Base-by-base conservation (phyloP, 2,797 vertebrate genomes). In the Picus viridis region DNA sequence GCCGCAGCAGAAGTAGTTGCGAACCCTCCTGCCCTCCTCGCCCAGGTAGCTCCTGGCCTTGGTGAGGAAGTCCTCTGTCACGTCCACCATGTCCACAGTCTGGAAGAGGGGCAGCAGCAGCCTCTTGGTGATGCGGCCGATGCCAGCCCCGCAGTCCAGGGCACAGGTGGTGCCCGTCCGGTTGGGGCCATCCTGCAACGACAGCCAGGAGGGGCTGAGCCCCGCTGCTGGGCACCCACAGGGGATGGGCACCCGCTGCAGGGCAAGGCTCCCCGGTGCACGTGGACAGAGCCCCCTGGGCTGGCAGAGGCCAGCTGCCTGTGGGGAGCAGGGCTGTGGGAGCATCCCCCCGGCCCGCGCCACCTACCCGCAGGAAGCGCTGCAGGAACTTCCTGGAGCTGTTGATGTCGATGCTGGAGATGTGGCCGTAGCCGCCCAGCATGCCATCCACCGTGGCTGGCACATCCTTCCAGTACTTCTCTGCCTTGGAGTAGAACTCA, bases 141-240 rank as follows among this genome's bases (percentile, higher is more conserved):
- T 99, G 75, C 99, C 99, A 0, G 99, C 99, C 0, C 99, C 99
- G 0, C 99, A 99, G 98, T 99, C 99, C 96, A 99, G 97, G 18
- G 99, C 99, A 1, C 97, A 98, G n/a, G 96, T 95, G 0, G 96
- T 96, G 2, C 98, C 98, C 0, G 98, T 99, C 96, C 98, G 98
- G 86, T 98, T 98, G 2, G 98, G 98, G 0, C 98, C 98, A 7
- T 99, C 98, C 99, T 99, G 74, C n/a, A 89, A 75, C 2, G 4
- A 51, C 18, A 74, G 32, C 43, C 30, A 1, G 3, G 3, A 64
- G 34, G 61, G 36, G 18, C 5, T 64, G 67, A 59, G 51, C 16
- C 61, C 30, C 45, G 22, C 23, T 2, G 1, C 0, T 0, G 83
- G 64, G 16, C 6, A 43, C 30, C n/a, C 75, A 23, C 12, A 13